Conservation (phyloP, 2,113 vertebrate genomes). For the Oostethus manadensis region DNA sequence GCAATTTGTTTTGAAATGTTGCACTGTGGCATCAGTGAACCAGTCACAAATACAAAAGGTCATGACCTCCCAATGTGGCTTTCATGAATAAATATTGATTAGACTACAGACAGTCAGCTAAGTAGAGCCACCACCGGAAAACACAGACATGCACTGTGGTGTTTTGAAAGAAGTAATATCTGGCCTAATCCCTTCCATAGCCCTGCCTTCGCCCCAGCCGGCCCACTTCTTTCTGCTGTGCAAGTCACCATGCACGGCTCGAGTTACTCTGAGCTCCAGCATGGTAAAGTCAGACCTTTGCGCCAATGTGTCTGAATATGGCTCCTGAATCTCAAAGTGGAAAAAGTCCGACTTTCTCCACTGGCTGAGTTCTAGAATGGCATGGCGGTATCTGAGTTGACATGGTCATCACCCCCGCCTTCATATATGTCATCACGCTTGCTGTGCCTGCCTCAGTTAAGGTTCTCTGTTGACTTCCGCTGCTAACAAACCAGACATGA, state of each 20-base stretch:
- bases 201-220: slow-evolving; percentile 30
- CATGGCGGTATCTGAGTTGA: slow-evolving; percentile 38
- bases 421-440: slow-evolving; percentile 62
- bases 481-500: slow-evolving; percentile 66
- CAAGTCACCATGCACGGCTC: slow-evolving; percentile 51
- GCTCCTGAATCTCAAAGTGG: slow-evolving; percentile 33
- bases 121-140: slow-evolving; percentile 50
- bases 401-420: slow-evolving; percentile 37
- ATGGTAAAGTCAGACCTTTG: slow-evolving; percentile 28
- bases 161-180: slow-evolving; percentile 47
- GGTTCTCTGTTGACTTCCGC: slow-evolving; percentile 67
- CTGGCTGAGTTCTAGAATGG: slow-evolving; percentile 23
- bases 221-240: slow-evolving; percentile 48
- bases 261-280: slow-evolving; percentile 48
- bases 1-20: slow-evolving; percentile 5
- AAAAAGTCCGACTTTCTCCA: slow-evolving; percentile 17
- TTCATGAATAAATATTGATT: slow-evolving; percentile 67
- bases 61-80: slow-evolving; percentile 57
- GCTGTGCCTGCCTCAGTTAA: slow-evolving; percentile 35
- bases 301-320: slow-evolving; percentile 18
- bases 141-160: slow-evolving; percentile 47
- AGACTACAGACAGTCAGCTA: slow-evolving; percentile 51
- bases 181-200: slow-evolving; percentile 46
- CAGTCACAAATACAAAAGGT: slow-evolving; percentile 51
- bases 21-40: neutral